Evolutionary conservation across 2,797 vertebrate species (phyloP), one percentile per base, ranked within the genome.

Genomic region (Hozukius guyotensis): DNA sequence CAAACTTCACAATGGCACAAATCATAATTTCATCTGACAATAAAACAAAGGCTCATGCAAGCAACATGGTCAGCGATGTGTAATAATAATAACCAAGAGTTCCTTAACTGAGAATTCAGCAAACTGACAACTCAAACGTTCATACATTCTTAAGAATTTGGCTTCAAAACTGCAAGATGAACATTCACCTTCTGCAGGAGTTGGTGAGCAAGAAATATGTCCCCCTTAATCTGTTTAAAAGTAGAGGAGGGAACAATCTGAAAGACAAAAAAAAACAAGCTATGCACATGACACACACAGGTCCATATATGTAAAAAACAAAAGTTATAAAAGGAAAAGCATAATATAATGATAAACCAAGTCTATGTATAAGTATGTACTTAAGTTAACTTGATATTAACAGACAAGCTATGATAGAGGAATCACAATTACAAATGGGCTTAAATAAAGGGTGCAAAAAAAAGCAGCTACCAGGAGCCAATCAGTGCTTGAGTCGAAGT

Each of bases 1-100:
- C 52, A 84, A 82, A 82, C 36, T 59, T 85, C 52, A 89, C 80
- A 76, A 91, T 90, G 85, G 89, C 88, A 90, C 82, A 84, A 85
- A 83, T 83, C 3, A 66, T 55, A 74, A 62, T 66, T 78, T 80
- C 0, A 74, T 75, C 38, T 36, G 53, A 83, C 75, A 69, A 63
- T 57, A 36, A 73, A 88, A 72, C 27, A 72, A 75, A 88, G 42
- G 69, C 72, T 86, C 89, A 91, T 86, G 84, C 86, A 83, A 81
- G 76, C 55, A 65, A 78, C 62, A 60, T 78, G 67, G 49, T 72
- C 64, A 29, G 55, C 71, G 57, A 57, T 60, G 59, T 64, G 14
- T 20, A 25, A 16, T 20, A 32, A 60, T 36, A 34, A 32, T 10
- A 34, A 81, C 63, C 64, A 53, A 62, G 22, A 27, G 38, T 53